Evolutionary conservation across 1,140 invertebrate genomes (phyloP).

Genomic region (Polyergus mexicanus): DNA sequence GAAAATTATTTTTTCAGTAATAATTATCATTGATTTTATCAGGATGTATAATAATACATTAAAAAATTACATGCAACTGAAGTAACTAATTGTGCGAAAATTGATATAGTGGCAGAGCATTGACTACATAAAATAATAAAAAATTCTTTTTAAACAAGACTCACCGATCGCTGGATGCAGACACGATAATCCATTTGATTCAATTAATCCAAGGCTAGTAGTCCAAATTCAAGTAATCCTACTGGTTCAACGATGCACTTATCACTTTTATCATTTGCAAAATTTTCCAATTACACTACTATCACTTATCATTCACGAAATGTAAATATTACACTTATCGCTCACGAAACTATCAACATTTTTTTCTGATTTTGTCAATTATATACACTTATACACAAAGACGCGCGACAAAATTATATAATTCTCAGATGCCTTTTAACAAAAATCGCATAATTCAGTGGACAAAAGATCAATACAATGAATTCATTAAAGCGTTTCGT

Average conservation of each 20-base stretch:
- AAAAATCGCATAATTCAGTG: neutral
- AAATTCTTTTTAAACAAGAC: neutral
- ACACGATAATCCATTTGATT: neutral
- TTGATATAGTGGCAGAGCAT: too few species aligned
- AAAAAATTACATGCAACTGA: neutral
- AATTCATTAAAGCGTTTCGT: neutral
- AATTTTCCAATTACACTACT: neutral
- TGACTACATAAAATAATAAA: neutral
- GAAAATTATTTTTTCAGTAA: too few species aligned
- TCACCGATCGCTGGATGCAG: neutral
- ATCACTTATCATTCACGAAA: neutral
- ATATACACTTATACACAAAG: neutral
- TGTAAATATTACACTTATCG: neutral
- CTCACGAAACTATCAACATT: neutral
- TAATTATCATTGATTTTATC: too few species aligned
- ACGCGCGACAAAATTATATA: too few species aligned
- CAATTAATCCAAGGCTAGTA: neutral
- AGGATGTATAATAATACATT: too few species aligned
- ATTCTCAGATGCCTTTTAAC: neutral
- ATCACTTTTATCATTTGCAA: neutral
- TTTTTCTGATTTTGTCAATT: neutral
- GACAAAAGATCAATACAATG: neutral
- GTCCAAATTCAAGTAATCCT: neutral
- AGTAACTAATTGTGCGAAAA: neutral
- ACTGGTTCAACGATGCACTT: slow-evolving; percentile 1